These are phyloP conservation scores for Abramis brama DNA, from an alignment of 2,113 vertebrate genomes.

Conservation along the genomic window DNA sequence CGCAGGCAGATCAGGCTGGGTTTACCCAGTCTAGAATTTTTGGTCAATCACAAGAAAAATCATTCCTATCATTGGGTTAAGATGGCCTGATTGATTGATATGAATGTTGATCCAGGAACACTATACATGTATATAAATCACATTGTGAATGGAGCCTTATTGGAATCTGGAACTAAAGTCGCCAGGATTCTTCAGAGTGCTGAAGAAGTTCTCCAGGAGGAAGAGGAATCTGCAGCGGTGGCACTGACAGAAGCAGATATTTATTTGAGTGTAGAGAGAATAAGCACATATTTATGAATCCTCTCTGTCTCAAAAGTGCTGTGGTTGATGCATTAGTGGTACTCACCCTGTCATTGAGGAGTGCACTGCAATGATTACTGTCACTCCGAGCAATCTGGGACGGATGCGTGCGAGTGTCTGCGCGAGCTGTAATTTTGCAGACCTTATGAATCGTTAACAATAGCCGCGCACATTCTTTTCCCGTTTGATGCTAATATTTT, in stretches of 20 bases:
- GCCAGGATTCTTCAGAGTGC: background rate
- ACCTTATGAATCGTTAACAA: conserved; percentile 15
- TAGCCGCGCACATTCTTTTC: background rate
- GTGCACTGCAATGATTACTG: conserved; percentile 32
- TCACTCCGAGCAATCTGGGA: conserved; percentile 26
- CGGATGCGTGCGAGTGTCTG: background rate
- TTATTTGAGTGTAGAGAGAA: conserved; percentile 18
- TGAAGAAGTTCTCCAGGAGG: background rate
- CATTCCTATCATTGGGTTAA: no score
- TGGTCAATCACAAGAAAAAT: no score
- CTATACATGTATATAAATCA: background rate
- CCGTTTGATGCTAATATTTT: conserved; percentile 28
- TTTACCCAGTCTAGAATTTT: no score
- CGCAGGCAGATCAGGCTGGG: no score
- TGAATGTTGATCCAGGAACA: no score
- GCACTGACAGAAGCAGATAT: conserved; percentile 28
- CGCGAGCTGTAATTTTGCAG: background rate
- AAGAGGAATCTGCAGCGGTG: conserved; percentile 24
- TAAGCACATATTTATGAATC: conserved; percentile 11
- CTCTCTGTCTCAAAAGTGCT: conserved; percentile 2
- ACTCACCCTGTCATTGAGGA: conserved; percentile 27
- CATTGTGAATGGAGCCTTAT: no score
- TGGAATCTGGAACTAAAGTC: background rate
- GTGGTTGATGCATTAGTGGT: conserved; percentile 20
- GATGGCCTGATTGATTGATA: no score